Percentiles rank a stretch among this genome's conserved stretches.
These are phyloP conservation scores for Synodontis membranacea DNA, from an alignment of 2,113 vertebrate species.

Conservation along the genomic window DNA sequence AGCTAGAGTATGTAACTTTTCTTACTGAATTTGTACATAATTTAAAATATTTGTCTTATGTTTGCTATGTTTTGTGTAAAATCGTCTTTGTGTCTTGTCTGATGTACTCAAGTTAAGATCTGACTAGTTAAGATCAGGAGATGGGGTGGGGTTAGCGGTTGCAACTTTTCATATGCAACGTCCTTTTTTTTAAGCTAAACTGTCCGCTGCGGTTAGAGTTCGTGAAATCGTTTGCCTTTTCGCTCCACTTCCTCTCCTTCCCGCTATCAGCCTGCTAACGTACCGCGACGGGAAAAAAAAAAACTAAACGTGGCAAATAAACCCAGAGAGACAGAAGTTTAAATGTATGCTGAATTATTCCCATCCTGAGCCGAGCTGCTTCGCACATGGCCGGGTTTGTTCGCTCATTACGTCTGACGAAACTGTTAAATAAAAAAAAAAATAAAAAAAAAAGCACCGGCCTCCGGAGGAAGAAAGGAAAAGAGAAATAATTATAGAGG, in stretches of 20 bases:
- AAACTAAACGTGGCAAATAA: slow-evolving; percentile 9
- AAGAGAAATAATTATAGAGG: slow-evolving; percentile 38
- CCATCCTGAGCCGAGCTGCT: slow-evolving; percentile 11
- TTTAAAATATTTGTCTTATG: neutral
- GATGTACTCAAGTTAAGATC: neutral
- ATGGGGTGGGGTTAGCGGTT: neutral
- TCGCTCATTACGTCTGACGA: slow-evolving; percentile 35
- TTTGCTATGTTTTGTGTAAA: neutral
- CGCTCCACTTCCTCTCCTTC: neutral
- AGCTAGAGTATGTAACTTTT: neutral
- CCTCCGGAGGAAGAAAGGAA: slow-evolving; percentile 32
- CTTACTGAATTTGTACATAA: neutral
- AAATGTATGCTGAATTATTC: slow-evolving; percentile 56
- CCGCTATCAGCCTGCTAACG: slow-evolving; percentile 35
- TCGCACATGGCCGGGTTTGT: slow-evolving; percentile 33
- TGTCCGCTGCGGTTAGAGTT: neutral
- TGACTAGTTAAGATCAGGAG: neutral
- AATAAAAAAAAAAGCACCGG: neutral
- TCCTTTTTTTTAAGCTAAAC: neutral
- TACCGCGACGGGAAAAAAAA: slow-evolving; percentile 13
- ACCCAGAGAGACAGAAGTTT: slow-evolving; percentile 22
- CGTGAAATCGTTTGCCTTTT: neutral
- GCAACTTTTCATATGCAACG: neutral
- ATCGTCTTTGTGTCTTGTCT: neutral
- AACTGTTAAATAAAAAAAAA: neutral